A percentile compares a stretch with the other conserved stretches of the same genome.
Conservation (phyloP, 2,888 invertebrate genomes). For the Eueremaeus valkanovi region DNA sequence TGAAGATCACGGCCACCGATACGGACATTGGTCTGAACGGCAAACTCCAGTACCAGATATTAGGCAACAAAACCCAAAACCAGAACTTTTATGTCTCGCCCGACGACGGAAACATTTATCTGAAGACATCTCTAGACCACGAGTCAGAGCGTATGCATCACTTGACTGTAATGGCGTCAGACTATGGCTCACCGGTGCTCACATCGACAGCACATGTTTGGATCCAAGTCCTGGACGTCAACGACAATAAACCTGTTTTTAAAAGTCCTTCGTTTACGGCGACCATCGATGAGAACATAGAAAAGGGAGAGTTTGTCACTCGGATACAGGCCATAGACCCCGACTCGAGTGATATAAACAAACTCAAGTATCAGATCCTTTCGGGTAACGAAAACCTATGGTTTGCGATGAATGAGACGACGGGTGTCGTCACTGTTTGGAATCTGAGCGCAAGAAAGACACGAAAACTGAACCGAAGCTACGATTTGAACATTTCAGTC, state of each 20-base stretch:
- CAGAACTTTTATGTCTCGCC: constrained; percentile 81
- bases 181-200: constrained; percentile 71
- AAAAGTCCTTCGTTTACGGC: constrained; percentile 73
- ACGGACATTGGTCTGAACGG: constrained; percentile 78
- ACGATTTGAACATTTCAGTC: constrained; percentile 75
- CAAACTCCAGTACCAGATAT: constrained; percentile 73
- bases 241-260: constrained; percentile 86
- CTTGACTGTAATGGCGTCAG: constrained; percentile 61
- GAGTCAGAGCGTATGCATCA: constrained; percentile 45
- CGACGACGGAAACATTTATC: constrained; percentile 66
- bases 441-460: background rate
- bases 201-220: constrained; percentile 69
- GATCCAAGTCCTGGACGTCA: constrained; percentile 79
- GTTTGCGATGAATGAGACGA: constrained; percentile 51
- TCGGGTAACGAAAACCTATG: constrained; percentile 65
- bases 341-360: constrained; percentile 67
- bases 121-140: constrained; percentile 47
- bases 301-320: constrained; percentile 79
- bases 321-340: constrained; percentile 83
- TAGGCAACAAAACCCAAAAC: constrained; percentile 61
- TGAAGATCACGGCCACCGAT: constrained; percentile 71
- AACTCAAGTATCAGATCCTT: constrained; percentile 73
- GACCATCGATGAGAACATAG: constrained; percentile 72
- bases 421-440: constrained; percentile 59
- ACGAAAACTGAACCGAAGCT: constrained; percentile 51